phyloP scores from a whole-genome alignment of 2,797 vertebrate genomes.

The Enteromius unitaeniatus region DNA sequence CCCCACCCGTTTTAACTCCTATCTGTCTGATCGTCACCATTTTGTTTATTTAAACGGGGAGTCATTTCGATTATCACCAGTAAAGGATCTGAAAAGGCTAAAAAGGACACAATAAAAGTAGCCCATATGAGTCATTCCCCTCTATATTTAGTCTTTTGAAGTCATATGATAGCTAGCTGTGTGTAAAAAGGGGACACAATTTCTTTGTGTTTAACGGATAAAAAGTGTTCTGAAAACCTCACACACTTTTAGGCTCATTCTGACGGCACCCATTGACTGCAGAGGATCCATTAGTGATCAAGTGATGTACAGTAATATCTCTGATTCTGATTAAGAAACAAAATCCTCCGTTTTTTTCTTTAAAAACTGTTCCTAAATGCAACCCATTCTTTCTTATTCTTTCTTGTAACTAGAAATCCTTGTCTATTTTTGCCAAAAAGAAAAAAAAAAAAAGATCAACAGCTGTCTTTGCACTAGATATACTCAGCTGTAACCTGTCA shows the following conservation, averaged over 20 bases:
- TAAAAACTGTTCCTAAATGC: neutral
- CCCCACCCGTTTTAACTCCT: too few species aligned
- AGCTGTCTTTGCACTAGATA: slow-evolving; percentile 4
- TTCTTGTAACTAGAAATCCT: neutral
- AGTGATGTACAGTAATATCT: too few species aligned
- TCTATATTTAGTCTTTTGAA: neutral
- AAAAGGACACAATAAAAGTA: neutral
- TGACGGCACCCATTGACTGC: too few species aligned
- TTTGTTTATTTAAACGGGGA: too few species aligned
- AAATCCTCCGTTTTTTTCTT: too few species aligned
- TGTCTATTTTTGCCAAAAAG: neutral
- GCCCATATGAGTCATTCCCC: neutral
- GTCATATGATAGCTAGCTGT: neutral
- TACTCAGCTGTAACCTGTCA: slow-evolving; percentile 17
- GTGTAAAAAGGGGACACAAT: neutral
- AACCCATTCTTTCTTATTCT: neutral
- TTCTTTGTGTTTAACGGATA: neutral
- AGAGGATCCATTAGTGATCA: too few species aligned
- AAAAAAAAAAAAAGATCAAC: neutral
- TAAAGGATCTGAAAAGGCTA: neutral
- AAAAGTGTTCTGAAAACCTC: neutral
- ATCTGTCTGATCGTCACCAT: too few species aligned
- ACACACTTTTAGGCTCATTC: too few species aligned
- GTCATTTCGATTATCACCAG: too few species aligned
- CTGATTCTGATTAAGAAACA: too few species aligned